Conservation (phyloP, 2,888 invertebrate genomes). For the Nomada ferruginata region DNA sequence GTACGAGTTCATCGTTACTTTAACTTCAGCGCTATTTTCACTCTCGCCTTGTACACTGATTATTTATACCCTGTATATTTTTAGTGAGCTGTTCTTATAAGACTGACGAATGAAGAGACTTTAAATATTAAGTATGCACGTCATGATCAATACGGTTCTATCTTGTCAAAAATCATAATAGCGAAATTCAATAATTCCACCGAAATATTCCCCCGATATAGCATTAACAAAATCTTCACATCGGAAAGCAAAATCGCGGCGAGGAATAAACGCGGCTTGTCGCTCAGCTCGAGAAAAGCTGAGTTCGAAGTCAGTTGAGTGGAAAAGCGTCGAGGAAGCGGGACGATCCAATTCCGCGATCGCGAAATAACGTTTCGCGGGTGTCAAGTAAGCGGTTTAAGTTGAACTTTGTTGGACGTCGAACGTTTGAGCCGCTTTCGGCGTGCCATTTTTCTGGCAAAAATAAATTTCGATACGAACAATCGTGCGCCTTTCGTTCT, state of each 20-base stretch:
- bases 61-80: too few species aligned
- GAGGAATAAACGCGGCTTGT: background rate
- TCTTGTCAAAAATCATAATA: background rate
- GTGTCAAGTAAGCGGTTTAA: conserved; percentile 52
- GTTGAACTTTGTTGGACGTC: conserved; percentile 44
- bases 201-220: background rate
- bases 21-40: too few species aligned
- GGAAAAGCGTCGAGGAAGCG: conserved; percentile 27
- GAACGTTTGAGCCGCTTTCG: background rate
- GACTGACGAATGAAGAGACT: too few species aligned
- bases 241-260: background rate
- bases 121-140: too few species aligned
- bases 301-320: conserved; percentile 7
- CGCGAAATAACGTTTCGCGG: conserved; percentile 50
- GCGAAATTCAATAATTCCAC: background rate
- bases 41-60: too few species aligned
- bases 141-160: too few species aligned
- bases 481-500: background rate
- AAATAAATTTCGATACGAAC: conserved; percentile 27
- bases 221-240: background rate
- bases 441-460: background rate
- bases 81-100: too few species aligned
- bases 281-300: background rate
- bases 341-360: conserved; percentile 39
- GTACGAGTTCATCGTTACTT: too few species aligned